Evolutionary conservation across 2,113 vertebrate species (phyloP).

Genomic region (Electrona antarctica): DNA sequence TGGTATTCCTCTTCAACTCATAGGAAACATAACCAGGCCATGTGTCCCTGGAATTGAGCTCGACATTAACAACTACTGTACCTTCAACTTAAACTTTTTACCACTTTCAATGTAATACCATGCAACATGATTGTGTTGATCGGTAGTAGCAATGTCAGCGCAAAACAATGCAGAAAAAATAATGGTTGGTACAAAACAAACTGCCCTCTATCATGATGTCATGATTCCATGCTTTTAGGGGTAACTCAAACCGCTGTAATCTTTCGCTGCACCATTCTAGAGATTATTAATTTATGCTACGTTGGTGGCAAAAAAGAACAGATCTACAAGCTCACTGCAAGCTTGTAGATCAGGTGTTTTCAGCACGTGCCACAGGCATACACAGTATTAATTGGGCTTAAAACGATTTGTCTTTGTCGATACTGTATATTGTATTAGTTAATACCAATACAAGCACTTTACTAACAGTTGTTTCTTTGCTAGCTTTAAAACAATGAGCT

Average conservation of each 20-base stretch:
- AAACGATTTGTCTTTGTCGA: no score
- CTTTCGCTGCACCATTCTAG: no score
- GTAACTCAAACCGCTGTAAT: no score
- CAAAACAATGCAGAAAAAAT: background rate
- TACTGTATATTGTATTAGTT: slow-evolving; percentile 2
- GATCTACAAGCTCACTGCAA: no score
- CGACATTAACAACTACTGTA: background rate
- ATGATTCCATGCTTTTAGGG: background rate
- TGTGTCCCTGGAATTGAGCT: background rate
- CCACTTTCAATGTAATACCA: slow-evolving; percentile 6
- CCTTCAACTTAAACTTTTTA: slow-evolving; percentile 18
- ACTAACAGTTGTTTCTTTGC: slow-evolving; percentile 50
- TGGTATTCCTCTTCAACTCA: slow-evolving; percentile 4
- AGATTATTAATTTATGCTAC: no score
- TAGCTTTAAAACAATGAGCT: slow-evolving; percentile 35
- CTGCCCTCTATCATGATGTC: no score
- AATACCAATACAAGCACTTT: slow-evolving; percentile 61
- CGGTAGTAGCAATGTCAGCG: slow-evolving; percentile 12
- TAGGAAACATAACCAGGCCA: background rate
- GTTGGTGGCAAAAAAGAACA: no score
- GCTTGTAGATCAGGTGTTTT: no score
- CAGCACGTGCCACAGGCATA: no score
- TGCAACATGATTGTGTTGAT: slow-evolving; percentile 27
- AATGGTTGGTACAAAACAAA: background rate
- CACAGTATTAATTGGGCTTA: no score